Conservation (phyloP, 2,797 vertebrate species). For the Sebastiscus albofasciatus region DNA sequence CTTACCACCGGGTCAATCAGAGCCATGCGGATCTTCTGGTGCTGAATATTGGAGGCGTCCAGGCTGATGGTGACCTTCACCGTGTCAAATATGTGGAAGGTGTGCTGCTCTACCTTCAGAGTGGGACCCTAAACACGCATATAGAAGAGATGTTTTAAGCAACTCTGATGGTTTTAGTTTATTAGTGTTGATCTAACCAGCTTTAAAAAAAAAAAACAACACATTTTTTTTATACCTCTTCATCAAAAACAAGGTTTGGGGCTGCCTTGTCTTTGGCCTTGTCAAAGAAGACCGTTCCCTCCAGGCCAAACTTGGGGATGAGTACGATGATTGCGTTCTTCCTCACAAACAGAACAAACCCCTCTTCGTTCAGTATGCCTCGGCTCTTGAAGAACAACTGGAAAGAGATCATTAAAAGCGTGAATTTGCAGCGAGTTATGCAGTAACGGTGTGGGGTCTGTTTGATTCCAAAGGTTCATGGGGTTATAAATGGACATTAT, state of each 20-base stretch:
- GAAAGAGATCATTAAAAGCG: slow-evolving; percentile 34
- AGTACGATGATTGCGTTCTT: slow-evolving; percentile 98
- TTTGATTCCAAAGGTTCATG: background rate
- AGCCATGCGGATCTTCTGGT: slow-evolving; percentile 97
- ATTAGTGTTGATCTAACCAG: background rate
- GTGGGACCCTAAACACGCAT: slow-evolving; percentile 83
- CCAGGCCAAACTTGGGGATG: slow-evolving; percentile 96
- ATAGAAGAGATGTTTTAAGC: background rate
- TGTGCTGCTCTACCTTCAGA: slow-evolving; percentile 88
- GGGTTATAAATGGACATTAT: background rate
- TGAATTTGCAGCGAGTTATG: background rate
- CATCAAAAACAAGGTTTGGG: slow-evolving; percentile 86
- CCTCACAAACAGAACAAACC: slow-evolving; percentile 93
- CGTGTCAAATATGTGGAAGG: slow-evolving; percentile 91
- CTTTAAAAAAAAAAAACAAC: background rate
- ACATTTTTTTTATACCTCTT: slow-evolving; percentile 83
- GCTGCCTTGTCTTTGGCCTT: slow-evolving; percentile 85
- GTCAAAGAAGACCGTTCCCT: slow-evolving; percentile 97
- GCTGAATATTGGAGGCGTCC: slow-evolving; percentile 94
- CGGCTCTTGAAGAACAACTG: slow-evolving; percentile 96
- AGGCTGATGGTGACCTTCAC: slow-evolving; percentile 94
- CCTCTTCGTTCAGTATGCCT: slow-evolving; percentile 94
- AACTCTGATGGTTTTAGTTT: background rate
- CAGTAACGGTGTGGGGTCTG: background rate
- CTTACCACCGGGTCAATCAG: slow-evolving; percentile 92